phyloP scores from a whole-genome alignment of 2,888 invertebrate species.

The Drosophila mulleri region DNA sequence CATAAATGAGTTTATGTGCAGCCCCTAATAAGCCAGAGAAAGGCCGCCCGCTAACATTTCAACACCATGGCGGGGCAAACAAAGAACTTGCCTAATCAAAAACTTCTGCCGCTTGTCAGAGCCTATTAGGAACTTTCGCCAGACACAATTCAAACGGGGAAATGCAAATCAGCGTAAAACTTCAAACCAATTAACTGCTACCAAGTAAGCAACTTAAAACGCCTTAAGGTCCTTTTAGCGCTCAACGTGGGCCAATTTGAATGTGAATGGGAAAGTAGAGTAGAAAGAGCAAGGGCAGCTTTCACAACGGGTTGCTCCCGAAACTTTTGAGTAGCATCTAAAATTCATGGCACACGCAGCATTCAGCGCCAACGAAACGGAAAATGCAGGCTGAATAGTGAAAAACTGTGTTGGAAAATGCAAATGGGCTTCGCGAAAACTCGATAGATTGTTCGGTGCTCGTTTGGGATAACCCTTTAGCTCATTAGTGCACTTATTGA shows the following conservation, averaged over 20 bases:
- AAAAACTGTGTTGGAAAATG: slow-evolving; percentile 44
- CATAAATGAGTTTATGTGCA: slow-evolving; percentile 5
- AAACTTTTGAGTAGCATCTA: slow-evolving; percentile 29
- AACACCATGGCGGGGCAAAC: slow-evolving; percentile 54
- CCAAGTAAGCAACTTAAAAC: slow-evolving; percentile 74
- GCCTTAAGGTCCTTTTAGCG: slow-evolving; percentile 63
- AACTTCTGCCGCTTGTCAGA: slow-evolving; percentile 21
- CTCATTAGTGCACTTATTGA: slow-evolving; percentile 75
- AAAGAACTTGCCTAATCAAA: slow-evolving; percentile 55
- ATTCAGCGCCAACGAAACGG: slow-evolving; percentile 77
- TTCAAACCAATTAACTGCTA: slow-evolving; percentile 76
- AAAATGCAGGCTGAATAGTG: slow-evolving; percentile 61
- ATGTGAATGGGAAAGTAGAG: slow-evolving; percentile 52
- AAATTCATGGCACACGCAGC: slow-evolving; percentile 71
- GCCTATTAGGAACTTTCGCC: slow-evolving; percentile 22
- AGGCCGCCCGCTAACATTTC: slow-evolving; percentile 55
- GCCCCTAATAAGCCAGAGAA: slow-evolving; percentile 44
- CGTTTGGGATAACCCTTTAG: slow-evolving; percentile 45
- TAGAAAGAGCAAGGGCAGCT: slow-evolving; percentile 37
- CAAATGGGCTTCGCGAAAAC: slow-evolving; percentile 63
- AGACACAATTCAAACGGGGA: slow-evolving; percentile 30
- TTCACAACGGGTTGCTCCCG: slow-evolving; percentile 59
- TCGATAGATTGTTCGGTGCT: background rate
- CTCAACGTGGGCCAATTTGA: slow-evolving; percentile 61
- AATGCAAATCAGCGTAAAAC: slow-evolving; percentile 71